Percentiles rank a stretch among this genome's conserved stretches.
Evolutionary conservation across 2,888 invertebrate genomes (phyloP).

Genomic region (Agriopis leucophaearia): DNA sequence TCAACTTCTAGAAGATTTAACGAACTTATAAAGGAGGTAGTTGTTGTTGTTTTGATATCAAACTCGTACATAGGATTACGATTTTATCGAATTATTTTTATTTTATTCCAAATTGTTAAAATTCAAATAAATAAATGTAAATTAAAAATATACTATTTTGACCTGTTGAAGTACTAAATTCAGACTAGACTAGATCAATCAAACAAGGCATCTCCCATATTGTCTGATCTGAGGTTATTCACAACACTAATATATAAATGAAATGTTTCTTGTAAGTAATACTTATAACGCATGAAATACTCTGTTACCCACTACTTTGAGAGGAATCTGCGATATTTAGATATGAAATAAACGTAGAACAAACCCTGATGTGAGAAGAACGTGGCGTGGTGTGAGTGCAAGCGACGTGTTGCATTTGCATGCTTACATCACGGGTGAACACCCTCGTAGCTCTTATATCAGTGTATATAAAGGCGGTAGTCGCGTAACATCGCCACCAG

Average conservation of each 20-base stretch:
- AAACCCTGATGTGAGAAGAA: slow-evolving; percentile 10
- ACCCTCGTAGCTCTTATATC: neutral
- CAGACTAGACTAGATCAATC: too few species aligned
- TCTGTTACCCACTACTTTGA: neutral
- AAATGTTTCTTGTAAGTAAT: too few species aligned
- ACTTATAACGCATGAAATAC: neutral
- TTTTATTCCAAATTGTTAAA: too few species aligned
- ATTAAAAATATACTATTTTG: too few species aligned
- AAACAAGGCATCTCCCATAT: too few species aligned
- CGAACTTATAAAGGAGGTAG: neutral
- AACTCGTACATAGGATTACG: neutral
- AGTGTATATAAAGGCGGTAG: neutral
- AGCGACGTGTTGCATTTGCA: slow-evolving; percentile 17
- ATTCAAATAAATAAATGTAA: too few species aligned
- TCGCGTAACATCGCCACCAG: slow-evolving; percentile 3
- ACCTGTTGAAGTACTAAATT: too few species aligned
- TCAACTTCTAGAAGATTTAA: neutral
- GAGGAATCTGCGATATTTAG: slow-evolving; percentile 2
- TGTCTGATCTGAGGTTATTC: too few species aligned
- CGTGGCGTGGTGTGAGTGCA: slow-evolving; percentile 11
- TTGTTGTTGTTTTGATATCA: neutral
- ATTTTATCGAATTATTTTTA: too few species aligned
- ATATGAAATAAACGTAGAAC: neutral
- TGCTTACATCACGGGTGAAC: slow-evolving; percentile 12
- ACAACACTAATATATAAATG: too few species aligned